Conservation (phyloP, 1,140 invertebrate species). For the Drosophila bipectinata region DNA sequence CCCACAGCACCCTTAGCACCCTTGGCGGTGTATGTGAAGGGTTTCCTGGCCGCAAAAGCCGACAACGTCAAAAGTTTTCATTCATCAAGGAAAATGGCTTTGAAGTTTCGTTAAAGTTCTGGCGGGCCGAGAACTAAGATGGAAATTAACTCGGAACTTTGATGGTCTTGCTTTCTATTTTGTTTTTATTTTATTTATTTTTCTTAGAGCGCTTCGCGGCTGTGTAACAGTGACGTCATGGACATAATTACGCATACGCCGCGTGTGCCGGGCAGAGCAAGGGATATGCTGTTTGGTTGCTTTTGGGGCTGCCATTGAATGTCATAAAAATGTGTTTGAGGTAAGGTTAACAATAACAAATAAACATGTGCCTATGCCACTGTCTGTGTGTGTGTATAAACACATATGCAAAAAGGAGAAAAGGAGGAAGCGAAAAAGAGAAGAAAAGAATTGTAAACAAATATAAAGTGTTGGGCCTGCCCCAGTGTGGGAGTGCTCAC, state of each 20-base stretch:
- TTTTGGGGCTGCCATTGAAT: conserved; percentile 56
- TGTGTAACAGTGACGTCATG: conserved; percentile 33
- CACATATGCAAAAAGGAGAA: conserved; percentile 52
- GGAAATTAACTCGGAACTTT: conserved; percentile 62
- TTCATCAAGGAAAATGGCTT: conserved; percentile 62
- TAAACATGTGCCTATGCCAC: conserved; percentile 52
- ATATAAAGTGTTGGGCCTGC: conserved; percentile 51
- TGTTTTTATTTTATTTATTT: background rate
- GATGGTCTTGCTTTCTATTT: conserved; percentile 12
- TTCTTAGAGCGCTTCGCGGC: background rate
- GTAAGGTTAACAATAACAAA: conserved; percentile 80
- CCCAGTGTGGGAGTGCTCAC: background rate
- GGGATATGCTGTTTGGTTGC: too few species aligned
- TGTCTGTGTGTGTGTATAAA: conserved; percentile 26
- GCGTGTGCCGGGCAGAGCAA: conserved; percentile 8
- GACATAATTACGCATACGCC: conserved; percentile 42
- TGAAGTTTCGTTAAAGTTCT: conserved; percentile 55
- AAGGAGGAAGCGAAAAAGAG: conserved; percentile 26
- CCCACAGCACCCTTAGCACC: background rate
- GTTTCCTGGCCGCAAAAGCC: conserved; percentile 66
- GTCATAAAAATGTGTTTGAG: conserved; percentile 76
- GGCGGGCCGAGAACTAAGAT: conserved; percentile 46
- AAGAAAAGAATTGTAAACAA: conserved; percentile 64
- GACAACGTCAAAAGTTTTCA: conserved; percentile 50
- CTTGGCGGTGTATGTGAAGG: conserved; percentile 34